Percentiles rank a stretch among this genome's conserved stretches.
phyloP scores from a whole-genome alignment of 2,888 invertebrate genomes.

The Cephus pygmeus region DNA sequence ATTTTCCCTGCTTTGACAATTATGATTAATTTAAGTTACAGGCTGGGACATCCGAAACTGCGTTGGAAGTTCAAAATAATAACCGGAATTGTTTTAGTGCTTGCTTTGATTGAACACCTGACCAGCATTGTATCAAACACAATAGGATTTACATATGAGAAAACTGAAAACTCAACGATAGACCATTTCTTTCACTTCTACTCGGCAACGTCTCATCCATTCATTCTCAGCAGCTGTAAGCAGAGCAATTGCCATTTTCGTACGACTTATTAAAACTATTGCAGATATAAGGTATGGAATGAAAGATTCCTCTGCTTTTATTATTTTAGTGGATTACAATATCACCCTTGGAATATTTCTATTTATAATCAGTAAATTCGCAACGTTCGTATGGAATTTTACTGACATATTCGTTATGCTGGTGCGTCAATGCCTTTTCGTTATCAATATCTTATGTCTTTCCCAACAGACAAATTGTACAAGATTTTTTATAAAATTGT shows the following conservation, averaged over 20 bases:
- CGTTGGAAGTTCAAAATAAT: slow-evolving; percentile 53
- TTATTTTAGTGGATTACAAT: slow-evolving; percentile 51
- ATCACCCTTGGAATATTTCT: slow-evolving; percentile 51
- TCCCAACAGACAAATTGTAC: background rate
- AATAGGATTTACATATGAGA: slow-evolving; percentile 24
- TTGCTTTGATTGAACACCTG: slow-evolving; percentile 56
- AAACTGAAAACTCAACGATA: slow-evolving; percentile 39
- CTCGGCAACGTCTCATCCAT: slow-evolving; percentile 50
- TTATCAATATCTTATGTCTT: background rate
- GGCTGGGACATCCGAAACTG: slow-evolving; percentile 40
- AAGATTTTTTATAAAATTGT: background rate
- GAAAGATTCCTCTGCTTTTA: background rate
- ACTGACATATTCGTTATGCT: slow-evolving; percentile 79
- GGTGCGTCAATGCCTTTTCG: slow-evolving; percentile 51
- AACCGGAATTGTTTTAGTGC: slow-evolving; percentile 40
- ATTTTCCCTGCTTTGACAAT: background rate
- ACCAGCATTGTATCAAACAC: slow-evolving; percentile 52
- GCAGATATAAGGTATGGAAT: background rate
- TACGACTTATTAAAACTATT: background rate
- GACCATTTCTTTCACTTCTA: slow-evolving; percentile 49
- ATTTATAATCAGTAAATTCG: slow-evolving; percentile 69
- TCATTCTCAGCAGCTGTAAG: slow-evolving; percentile 53
- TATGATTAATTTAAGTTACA: slow-evolving; percentile 13
- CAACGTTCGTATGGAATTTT: slow-evolving; percentile 79
- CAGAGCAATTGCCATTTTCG: slow-evolving; percentile 8